Evolutionary conservation across 2,797 vertebrate species (phyloP), one percentile per base, ranked within the genome.

Genomic region (Erithacus rubecula): DNA sequence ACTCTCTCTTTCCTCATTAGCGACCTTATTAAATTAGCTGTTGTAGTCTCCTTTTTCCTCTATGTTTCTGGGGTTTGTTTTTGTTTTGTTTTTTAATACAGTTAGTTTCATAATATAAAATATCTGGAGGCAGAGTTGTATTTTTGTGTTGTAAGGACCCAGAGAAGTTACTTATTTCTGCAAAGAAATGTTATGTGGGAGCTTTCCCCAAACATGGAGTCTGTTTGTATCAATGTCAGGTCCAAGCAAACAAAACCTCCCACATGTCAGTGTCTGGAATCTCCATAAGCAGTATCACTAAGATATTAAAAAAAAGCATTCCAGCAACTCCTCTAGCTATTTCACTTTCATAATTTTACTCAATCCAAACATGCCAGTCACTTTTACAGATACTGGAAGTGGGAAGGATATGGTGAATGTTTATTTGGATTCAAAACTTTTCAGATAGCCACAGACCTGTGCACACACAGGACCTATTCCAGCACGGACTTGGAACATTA

Each of bases 191-290:
- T 87, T 72, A 62, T 59, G 53, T 88, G 47, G 36, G 79, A 96
- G 72, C 44, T 87, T 72, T 41, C 24, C 53, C 34, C 36, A 39
- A 51, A 79, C 36, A 17, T 77, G 56, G 58, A 82, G 63, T 49
- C 36, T 63, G 13, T 47, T 46, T 68, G 47, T 49, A 90, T 47
- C 92, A 77, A 26, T 30, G 53, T 75, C 78, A 78, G 49, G 75
- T 92, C 79, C 82, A 83, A 87, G 94, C 94, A 94, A 95, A 95
- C 82, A 94, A 75, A 77, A 89, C 53, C 83, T 93, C 94, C 87
- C 72, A 72, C 64, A 9, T 16, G 59, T 34, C 76, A 91, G 52
- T 39, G 58, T n/a, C 67, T 68, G 76, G 89, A 87, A 91, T 67
- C 72, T 75, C 62, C 82, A 36, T 15, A 19, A 78, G 20, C 83